Evolutionary conservation across 2,113 vertebrate genomes (phyloP).

Genomic region (Laticauda colubrina): DNA sequence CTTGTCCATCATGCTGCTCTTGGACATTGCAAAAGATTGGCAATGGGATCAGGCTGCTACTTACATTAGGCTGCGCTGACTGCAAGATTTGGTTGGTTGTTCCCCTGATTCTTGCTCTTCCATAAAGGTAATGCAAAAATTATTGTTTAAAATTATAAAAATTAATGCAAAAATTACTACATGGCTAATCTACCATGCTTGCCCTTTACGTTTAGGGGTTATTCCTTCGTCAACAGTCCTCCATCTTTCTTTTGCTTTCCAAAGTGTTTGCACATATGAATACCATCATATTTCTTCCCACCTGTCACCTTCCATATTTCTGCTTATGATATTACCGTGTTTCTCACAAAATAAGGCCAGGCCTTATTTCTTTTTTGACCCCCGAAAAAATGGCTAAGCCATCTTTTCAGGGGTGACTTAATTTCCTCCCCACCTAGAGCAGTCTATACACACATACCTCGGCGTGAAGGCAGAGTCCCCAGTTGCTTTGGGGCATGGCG

Average conservation of each 20-base stretch:
- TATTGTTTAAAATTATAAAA: background rate
- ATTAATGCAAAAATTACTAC: background rate
- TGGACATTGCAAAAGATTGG: background rate
- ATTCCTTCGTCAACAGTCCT: background rate
- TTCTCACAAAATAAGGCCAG: too few relatives aligned
- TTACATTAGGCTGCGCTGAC: background rate
- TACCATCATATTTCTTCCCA: background rate
- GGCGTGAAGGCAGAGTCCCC: too few relatives aligned
- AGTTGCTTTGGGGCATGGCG: too few relatives aligned
- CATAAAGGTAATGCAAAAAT: background rate
- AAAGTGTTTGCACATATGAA: background rate
- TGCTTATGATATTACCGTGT: background rate
- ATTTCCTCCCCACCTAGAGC: too few relatives aligned
- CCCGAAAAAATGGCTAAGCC: too few relatives aligned
- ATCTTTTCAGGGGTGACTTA: too few relatives aligned
- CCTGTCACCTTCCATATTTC: background rate
- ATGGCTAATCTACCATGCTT: background rate
- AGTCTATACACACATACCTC: too few relatives aligned
- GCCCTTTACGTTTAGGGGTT: background rate
- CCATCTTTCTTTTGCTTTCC: background rate
- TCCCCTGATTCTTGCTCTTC: background rate
- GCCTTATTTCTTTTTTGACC: too few relatives aligned
- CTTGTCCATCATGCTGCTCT: background rate
- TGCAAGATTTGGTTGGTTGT: background rate
- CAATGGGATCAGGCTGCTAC: background rate